Evolutionary conservation across 2,888 invertebrate species (phyloP).

Genomic region (Tetropium fuscum): DNA sequence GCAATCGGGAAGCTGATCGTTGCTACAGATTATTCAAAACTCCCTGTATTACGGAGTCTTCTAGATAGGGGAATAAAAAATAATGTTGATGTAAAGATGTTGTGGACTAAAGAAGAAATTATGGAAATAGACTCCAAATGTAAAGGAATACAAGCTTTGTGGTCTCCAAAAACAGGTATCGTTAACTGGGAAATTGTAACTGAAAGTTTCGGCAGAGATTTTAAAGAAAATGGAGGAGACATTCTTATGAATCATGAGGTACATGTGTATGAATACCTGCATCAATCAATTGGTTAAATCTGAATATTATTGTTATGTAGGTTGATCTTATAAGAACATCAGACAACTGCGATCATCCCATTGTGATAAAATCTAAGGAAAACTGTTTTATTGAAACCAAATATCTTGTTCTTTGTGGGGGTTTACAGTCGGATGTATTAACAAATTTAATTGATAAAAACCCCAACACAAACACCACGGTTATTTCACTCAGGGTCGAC

Average conservation of each 20-base stretch:
- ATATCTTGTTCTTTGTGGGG: slow-evolving; percentile 91
- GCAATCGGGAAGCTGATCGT: slow-evolving; percentile 94
- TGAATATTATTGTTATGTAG: slow-evolving; percentile 39
- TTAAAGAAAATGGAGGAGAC: slow-evolving; percentile 78
- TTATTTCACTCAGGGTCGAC: slow-evolving; percentile 94
- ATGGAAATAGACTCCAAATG: slow-evolving; percentile 44
- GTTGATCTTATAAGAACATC: slow-evolving; percentile 66
- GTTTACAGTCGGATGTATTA: slow-evolving; percentile 89
- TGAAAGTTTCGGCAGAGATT: slow-evolving; percentile 81
- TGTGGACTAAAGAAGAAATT: slow-evolving; percentile 63
- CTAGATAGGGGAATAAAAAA: slow-evolving; percentile 70
- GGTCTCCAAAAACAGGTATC: slow-evolving; percentile 86
- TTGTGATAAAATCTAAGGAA: slow-evolving; percentile 65
- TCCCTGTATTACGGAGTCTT: slow-evolving; percentile 77
- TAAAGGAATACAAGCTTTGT: slow-evolving; percentile 77
- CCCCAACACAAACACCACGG: slow-evolving; percentile 78
- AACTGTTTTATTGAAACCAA: slow-evolving; percentile 70
- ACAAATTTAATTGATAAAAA: slow-evolving; percentile 77
- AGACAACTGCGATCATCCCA: slow-evolving; percentile 69
- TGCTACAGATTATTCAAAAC: slow-evolving; percentile 78
- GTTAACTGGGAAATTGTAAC: slow-evolving; percentile 90
- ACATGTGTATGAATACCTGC: neutral
- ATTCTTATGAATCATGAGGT: slow-evolving; percentile 82
- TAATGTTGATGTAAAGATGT: slow-evolving; percentile 66
- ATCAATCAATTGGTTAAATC: slow-evolving; percentile 26